These are phyloP conservation scores for Porites australiensis DNA, from an alignment of 64 coral and sea anemone genomes.

Conservation along the genomic window DNA sequence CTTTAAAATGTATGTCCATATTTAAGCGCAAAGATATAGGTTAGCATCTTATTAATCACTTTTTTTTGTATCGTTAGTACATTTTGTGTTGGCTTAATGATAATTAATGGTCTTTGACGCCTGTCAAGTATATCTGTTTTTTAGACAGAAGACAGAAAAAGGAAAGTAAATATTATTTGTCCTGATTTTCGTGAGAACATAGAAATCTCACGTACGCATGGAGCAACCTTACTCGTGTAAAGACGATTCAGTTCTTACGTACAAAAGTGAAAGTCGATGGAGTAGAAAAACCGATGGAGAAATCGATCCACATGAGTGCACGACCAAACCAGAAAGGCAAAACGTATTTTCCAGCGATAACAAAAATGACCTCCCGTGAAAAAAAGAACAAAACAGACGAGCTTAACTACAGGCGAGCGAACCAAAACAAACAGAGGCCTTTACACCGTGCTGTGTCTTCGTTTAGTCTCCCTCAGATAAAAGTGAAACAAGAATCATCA, in stretches of 20 bases:
- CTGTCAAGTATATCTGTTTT: constrained; percentile 25
- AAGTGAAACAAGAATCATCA: constrained; percentile 1
- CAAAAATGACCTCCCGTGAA: not conserved
- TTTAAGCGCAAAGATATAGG: not conserved
- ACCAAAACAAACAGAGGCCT: not conserved
- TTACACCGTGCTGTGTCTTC: not conserved
- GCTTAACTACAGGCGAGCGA: not conserved
- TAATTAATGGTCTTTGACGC: constrained; percentile 11
- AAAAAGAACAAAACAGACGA: not conserved
- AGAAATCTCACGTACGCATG: not conserved
- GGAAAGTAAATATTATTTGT: constrained; percentile 25
- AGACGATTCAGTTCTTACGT: not conserved
- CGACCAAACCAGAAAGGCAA: not conserved
- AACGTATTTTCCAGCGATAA: constrained; percentile 5
- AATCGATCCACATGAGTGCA: not conserved
- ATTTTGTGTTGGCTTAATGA: not conserved
- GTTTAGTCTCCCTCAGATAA: constrained; percentile 23
- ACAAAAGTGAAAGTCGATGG: not conserved
- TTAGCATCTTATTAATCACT: not conserved
- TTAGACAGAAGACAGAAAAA: constrained; percentile 12
- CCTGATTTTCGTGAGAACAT: not conserved
- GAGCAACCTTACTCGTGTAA: not conserved
- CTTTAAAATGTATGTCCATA: too few relatives aligned
- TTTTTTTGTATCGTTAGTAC: not conserved
- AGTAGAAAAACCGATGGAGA: constrained; percentile 10